Evolutionary conservation across 1,140 invertebrate species (phyloP).

Genomic region (Papilio helenus): DNA sequence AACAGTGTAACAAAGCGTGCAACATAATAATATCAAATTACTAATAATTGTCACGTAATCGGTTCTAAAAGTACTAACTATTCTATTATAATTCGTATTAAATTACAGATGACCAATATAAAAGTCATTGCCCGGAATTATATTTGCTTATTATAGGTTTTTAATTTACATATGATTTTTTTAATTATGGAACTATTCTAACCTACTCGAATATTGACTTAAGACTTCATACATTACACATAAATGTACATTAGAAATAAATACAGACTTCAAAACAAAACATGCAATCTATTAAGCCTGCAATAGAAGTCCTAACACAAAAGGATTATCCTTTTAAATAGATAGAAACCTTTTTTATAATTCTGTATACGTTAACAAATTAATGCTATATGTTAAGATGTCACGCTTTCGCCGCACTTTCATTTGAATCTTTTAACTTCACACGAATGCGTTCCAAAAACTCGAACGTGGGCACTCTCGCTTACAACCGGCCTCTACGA

Average conservation of each 20-base stretch:
- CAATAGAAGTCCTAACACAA: background rate
- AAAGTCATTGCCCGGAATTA: conserved; percentile 1
- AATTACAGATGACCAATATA: background rate
- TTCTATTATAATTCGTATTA: background rate
- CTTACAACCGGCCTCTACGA: background rate
- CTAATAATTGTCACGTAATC: background rate
- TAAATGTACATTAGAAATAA: too few species aligned
- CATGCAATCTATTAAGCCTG: too few species aligned
- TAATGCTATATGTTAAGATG: conserved; percentile 53
- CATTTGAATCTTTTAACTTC: conserved; percentile 55
- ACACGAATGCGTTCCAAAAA: conserved; percentile 50
- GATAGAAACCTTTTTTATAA: background rate
- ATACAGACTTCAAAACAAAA: too few species aligned
- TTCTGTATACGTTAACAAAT: conserved; percentile 34
- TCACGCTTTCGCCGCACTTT: conserved; percentile 63
- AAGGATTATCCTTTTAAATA: background rate
- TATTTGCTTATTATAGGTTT: background rate
- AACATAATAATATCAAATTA: background rate
- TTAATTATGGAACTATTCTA: too few species aligned
- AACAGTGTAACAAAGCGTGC: background rate
- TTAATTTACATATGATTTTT: too few species aligned
- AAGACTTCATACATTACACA: too few species aligned
- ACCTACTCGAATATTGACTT: too few species aligned
- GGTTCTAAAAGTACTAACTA: background rate
- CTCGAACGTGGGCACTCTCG: conserved; percentile 14